Base-by-base conservation (phyloP, 1,140 invertebrate genomes). In the Acromyrmex echinatior region DNA sequence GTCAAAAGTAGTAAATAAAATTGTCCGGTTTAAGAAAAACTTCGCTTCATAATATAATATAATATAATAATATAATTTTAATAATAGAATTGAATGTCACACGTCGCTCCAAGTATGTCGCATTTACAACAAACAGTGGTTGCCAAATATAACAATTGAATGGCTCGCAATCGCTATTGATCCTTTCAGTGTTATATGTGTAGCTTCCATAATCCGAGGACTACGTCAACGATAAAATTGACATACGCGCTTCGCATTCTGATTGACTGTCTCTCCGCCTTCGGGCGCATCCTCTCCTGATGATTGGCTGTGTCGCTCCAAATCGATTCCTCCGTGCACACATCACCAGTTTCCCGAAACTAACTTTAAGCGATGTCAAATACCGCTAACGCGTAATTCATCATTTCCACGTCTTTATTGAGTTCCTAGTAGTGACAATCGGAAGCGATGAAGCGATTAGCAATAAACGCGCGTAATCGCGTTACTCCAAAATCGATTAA, bases 211-310 rank as follows among this genome's bases (percentile, higher is more conserved):
- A 66, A 79, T 79, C 58, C 53, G 68, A 58, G 28, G 21, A 62
- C 35, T 58, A 68, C 85, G 88, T 87, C 71, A 89, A 90, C 78
- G 88, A 73, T 71, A 86, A 86, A 89, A 90, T 12, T 78, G 82
- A 77, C 76, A 56, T 45, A 71, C 60, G 73, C 51, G 56, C 45
- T 71, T 89, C 70, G 58, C 21, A 63, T 63, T 56, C 49, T 58
- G 28, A 16, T 86, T 68, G 39, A 84, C 16, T 71, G 73, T 86
- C 21, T 58, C 60, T 66, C 63, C 68, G 21, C 45, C 53, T 62
- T 51, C 28, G 10, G 56, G n/a, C 39, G 56, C 16, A 12, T 45
- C 18, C 39, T 76, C 58, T 76, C 9, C 4, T 63, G 45, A 31
- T 45, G 53, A 86, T 86, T 79, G 62, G 62, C 56, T 12, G 39